Evolutionary conservation across 92 coral and sea anemone genomes (phyloP).

Genomic region (Umimayanthus kanabou): DNA sequence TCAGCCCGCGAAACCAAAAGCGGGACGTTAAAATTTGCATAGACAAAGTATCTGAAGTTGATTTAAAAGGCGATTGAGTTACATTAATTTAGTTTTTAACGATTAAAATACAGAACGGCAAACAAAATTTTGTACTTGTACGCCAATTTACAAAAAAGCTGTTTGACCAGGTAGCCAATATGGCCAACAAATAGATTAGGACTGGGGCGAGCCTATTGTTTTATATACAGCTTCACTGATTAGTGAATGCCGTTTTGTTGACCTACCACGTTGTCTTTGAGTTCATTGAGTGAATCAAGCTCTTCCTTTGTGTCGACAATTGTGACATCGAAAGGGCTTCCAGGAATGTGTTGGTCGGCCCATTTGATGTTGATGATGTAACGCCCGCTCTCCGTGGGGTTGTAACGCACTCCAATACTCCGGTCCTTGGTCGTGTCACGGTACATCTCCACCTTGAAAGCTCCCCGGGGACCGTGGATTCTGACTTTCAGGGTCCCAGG

Average conservation of each 20-base stretch:
- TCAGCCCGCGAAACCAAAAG: no score
- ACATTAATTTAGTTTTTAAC: no score
- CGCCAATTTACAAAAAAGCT: not conserved
- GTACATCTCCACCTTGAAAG: slow-evolving; percentile 99
- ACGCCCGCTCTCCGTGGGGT: slow-evolving; percentile 92
- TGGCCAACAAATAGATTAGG: no score
- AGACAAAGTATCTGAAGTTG: not conserved
- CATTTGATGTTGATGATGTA: slow-evolving; percentile 92
- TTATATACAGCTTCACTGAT: not conserved
- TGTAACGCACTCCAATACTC: slow-evolving; percentile 94
- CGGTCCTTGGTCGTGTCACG: slow-evolving; percentile 93
- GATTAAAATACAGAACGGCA: not conserved
- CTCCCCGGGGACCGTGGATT: slow-evolving; percentile 96
- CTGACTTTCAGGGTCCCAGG: slow-evolving; percentile 97
- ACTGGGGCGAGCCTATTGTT: not conserved
- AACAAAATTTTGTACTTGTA: not conserved
- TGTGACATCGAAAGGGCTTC: slow-evolving; percentile 89
- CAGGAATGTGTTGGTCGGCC: slow-evolving; percentile 95
- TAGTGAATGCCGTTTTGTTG: slow-evolving; percentile 34
- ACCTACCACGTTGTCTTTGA: slow-evolving; percentile 70
- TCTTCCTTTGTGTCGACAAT: slow-evolving; percentile 84
- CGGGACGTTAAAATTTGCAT: not conserved
- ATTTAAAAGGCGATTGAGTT: not conserved
- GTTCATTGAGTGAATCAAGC: slow-evolving; percentile 69
- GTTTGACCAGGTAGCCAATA: not conserved